Percentiles rank a stretch among this genome's conserved stretches.
phyloP scores from a whole-genome alignment of 2,888 invertebrate genomes.

The Pandemis heparana region DNA sequence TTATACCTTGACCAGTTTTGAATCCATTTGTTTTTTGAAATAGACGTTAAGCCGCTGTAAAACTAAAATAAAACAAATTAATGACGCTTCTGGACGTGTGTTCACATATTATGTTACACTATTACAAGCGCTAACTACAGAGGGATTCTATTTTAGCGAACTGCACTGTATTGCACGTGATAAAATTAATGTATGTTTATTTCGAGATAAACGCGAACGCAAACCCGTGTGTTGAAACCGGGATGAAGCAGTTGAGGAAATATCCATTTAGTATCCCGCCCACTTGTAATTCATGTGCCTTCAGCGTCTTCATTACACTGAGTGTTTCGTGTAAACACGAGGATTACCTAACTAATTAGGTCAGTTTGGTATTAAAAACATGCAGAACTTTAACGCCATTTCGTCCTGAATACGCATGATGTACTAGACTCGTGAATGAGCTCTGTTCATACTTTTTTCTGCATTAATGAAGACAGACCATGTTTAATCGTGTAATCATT shows the following conservation, averaged over 20 bases:
- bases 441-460: background rate
- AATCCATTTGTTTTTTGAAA: background rate
- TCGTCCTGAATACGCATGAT: constrained; percentile 14
- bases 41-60: background rate
- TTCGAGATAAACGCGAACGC: constrained; percentile 60
- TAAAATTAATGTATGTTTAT: constrained; percentile 68
- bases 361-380: constrained; percentile 33
- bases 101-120: constrained; percentile 11
- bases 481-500: too few relatives aligned
- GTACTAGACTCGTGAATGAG: constrained; percentile 20
- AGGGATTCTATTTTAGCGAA: constrained; percentile 9
- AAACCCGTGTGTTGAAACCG: constrained; percentile 52
- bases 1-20: background rate
- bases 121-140: constrained; percentile 11
- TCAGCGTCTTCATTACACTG: constrained; percentile 58
- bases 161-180: constrained; percentile 53
- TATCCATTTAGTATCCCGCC: constrained; percentile 64
- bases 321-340: constrained; percentile 50
- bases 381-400: constrained; percentile 30
- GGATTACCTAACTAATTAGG: constrained; percentile 47
- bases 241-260: constrained; percentile 70
- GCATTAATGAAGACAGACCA: background rate
- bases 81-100: background rate
- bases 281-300: constrained; percentile 53
- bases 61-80: background rate